Percentiles rank a stretch among this genome's conserved stretches.
phyloP scores from a whole-genome alignment of 2,888 invertebrate genomes.

The Lapara coniferarum region DNA sequence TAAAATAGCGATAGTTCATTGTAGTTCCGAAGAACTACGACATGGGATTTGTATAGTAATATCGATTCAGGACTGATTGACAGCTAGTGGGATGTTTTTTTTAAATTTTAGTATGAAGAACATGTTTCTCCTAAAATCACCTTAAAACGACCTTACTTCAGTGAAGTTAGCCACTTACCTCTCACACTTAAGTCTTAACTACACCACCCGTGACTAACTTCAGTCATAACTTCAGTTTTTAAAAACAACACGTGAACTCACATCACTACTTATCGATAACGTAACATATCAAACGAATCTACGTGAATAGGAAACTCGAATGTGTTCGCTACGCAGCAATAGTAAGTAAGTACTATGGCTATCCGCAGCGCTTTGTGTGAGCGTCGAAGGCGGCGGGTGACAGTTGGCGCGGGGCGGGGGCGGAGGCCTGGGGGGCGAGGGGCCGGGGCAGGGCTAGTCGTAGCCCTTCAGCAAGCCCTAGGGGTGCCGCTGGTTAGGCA shows the following conservation, averaged over 20 bases:
- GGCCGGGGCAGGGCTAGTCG: constrained; percentile 45
- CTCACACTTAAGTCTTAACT: too few relatives aligned
- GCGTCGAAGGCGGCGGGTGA: background rate
- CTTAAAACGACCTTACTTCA: too few relatives aligned
- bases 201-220: too few relatives aligned
- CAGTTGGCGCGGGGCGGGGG: constrained; percentile 13
- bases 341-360: background rate
- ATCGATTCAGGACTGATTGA: too few relatives aligned
- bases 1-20: too few relatives aligned
- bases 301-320: background rate
- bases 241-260: background rate
- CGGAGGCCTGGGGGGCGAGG: constrained; percentile 26
- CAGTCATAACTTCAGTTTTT: too few relatives aligned
- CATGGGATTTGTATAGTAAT: too few relatives aligned
- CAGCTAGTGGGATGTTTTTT: too few relatives aligned
- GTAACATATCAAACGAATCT: background rate
- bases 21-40: too few relatives aligned
- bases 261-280: constrained; percentile 12
- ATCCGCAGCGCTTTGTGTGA: background rate
- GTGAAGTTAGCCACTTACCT: too few relatives aligned
- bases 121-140: too few relatives aligned
- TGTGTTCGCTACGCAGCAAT: background rate
- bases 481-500: constrained; percentile 74
- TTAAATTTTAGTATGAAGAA: too few relatives aligned
- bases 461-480: constrained; percentile 55